phyloP scores from a whole-genome alignment of 2,888 invertebrate genomes.

The Brachylomia viminalis region DNA sequence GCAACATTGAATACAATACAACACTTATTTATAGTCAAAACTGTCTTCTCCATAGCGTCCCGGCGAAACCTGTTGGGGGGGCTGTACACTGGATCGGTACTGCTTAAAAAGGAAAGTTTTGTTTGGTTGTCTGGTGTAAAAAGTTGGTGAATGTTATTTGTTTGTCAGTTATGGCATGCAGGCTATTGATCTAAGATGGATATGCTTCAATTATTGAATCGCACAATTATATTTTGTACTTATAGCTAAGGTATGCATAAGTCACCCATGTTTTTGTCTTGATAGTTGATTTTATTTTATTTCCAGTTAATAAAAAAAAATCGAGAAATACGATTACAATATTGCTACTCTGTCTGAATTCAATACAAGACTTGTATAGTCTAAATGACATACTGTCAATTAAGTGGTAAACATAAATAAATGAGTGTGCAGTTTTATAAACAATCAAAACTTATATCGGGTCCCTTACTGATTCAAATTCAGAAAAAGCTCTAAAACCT shows the following conservation, averaged over 20 bases:
- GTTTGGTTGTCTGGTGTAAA: neutral
- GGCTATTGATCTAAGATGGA: neutral
- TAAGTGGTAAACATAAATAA: neutral
- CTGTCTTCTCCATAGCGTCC: slow-evolving; percentile 89
- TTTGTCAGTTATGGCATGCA: neutral
- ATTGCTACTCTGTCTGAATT: neutral
- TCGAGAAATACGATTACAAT: neutral
- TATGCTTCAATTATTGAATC: slow-evolving; percentile 6
- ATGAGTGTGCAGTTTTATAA: neutral
- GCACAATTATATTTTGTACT: neutral
- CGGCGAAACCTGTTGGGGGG: slow-evolving; percentile 72
- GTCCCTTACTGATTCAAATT: neutral
- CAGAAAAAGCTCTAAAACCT: too few relatives aligned
- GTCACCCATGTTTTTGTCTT: neutral
- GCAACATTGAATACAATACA: slow-evolving; percentile 90
- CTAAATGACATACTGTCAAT: too few relatives aligned
- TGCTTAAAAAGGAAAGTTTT: slow-evolving; percentile 40
- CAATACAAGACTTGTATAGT: neutral
- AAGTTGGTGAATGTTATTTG: slow-evolving; percentile 23
- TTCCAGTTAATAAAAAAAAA: neutral
- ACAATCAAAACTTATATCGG: neutral
- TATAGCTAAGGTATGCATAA: neutral
- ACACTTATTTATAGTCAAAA: slow-evolving; percentile 91
- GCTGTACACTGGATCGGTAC: slow-evolving; percentile 64
- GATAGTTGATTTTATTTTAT: too few relatives aligned